A percentile compares a stretch with the other conserved stretches of the same genome.
Evolutionary conservation across 2,797 vertebrate species (phyloP).

Genomic region (Spinus pinus): DNA sequence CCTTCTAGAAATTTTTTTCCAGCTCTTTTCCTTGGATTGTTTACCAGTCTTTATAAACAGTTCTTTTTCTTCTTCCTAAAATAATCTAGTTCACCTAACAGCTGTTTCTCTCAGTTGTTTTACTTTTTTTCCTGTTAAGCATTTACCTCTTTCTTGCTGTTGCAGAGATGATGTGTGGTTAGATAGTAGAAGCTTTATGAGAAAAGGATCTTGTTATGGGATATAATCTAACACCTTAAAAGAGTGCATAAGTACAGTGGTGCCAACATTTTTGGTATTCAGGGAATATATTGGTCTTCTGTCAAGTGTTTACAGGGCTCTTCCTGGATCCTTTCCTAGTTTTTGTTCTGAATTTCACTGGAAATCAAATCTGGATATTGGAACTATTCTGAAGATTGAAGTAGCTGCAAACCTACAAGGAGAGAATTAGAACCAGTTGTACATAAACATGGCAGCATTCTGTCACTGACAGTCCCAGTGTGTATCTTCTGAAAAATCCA

Average conservation of each 20-base stretch:
- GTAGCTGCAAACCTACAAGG: background rate
- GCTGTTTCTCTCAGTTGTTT: background rate
- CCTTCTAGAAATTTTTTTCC: background rate
- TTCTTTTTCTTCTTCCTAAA: background rate
- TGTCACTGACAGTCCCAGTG: background rate
- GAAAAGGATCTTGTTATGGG: background rate
- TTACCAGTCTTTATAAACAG: background rate
- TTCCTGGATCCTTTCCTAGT: background rate
- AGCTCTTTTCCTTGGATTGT: background rate
- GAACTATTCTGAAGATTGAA: background rate
- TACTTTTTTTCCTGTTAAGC: background rate
- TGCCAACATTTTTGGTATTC: background rate
- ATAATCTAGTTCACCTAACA: background rate
- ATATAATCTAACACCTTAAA: background rate
- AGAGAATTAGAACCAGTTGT: background rate
- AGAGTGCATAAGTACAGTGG: rapidly evolving
- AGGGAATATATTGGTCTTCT: background rate
- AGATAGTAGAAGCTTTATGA: background rate
- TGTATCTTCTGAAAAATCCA: background rate
- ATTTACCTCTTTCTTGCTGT: background rate
- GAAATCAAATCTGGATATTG: background rate
- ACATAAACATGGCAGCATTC: background rate
- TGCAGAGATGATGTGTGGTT: background rate
- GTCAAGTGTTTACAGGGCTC: background rate
- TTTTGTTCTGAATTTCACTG: background rate